Evolutionary conservation across 2,797 vertebrate genomes (phyloP).

Genomic region (Mormyrops attenuatus): DNA sequence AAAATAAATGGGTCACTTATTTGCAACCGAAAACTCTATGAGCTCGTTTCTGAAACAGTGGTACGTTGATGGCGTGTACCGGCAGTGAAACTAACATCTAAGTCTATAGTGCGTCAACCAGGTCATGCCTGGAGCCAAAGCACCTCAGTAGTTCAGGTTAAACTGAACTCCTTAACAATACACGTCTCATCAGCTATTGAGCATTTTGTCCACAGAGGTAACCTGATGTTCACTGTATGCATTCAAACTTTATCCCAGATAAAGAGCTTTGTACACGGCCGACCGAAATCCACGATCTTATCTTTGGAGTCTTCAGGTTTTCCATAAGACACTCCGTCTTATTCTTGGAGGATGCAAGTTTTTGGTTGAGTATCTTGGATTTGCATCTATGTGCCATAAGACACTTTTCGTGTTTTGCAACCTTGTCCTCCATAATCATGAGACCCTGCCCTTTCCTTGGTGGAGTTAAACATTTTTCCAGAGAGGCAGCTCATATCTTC

Average conservation of each 20-base stretch:
- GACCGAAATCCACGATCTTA: background rate
- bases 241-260: background rate
- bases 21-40: no score
- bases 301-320: background rate
- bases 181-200: background rate
- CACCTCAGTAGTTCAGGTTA: no score
- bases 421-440: background rate
- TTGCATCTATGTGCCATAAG: background rate
- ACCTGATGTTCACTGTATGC: background rate
- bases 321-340: background rate
- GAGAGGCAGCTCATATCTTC: background rate
- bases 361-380: background rate
- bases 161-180: no score
- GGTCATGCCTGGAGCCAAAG: no score
- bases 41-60: no score
- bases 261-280: background rate
- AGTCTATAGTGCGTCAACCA: no score
- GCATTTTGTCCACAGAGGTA: background rate
- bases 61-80: no score
- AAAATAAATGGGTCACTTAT: no score
- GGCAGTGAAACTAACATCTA: no score
- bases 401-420: background rate
- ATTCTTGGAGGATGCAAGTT: background rate
- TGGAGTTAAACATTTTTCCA: background rate
- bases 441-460: background rate